A percentile compares a stretch with the other conserved stretches of the same genome.
Conservation (phyloP, 2,113 vertebrate species). For the Tor tambroides region DNA sequence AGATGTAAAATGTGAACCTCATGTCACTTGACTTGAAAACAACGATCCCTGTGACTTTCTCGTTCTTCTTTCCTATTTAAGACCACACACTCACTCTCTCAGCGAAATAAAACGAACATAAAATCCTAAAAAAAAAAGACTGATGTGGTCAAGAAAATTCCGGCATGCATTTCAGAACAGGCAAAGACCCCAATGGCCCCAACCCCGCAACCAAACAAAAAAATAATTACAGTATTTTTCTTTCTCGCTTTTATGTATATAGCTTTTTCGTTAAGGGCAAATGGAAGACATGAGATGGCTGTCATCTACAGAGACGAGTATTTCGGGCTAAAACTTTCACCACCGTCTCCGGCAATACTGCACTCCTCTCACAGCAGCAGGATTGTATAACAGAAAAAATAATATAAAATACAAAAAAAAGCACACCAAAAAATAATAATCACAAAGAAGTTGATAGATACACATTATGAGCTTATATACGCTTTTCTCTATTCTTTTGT, state of each 20-base stretch:
- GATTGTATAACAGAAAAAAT: conserved; percentile 54
- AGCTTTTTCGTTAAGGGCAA: conserved; percentile 35
- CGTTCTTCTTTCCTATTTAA: not conserved
- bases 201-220: conserved; percentile 6
- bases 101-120: not conserved
- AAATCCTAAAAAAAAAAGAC: conserved; percentile 48
- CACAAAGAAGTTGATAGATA: conserved; percentile 64
- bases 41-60: not conserved
- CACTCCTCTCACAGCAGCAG: conserved; percentile 53
- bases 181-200: conserved; percentile 34
- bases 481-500: conserved; percentile 57
- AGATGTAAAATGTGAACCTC: not conserved
- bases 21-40: not conserved
- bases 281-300: conserved; percentile 74
- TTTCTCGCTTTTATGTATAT: not conserved
- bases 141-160: conserved; percentile 59
- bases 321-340: conserved; percentile 35
- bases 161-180: conserved; percentile 64
- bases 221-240: conserved; percentile 44
- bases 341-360: conserved; percentile 28
- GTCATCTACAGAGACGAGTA: conserved; percentile 47
- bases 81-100: not conserved
- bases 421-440: conserved; percentile 55
- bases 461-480: conserved; percentile 69
- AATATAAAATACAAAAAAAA: conserved; percentile 52